These are phyloP conservation scores for Heterodera schachtii DNA, from an alignment of 1,140 invertebrate species.

Conservation along the genomic window DNA sequence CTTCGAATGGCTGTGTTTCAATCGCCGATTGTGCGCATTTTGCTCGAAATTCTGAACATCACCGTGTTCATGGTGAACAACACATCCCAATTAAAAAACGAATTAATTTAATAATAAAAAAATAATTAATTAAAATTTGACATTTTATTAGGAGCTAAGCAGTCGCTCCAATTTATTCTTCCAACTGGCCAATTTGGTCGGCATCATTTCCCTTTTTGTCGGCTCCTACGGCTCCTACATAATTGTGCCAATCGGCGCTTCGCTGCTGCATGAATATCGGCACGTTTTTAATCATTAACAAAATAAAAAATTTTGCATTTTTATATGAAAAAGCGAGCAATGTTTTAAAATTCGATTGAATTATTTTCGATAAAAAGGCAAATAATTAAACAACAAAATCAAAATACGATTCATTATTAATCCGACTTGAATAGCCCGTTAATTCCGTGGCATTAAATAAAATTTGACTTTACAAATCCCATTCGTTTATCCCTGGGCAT, in stretches of 20 bases:
- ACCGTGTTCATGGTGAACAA: conserved; percentile 36
- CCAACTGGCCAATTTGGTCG: conserved; percentile 55
- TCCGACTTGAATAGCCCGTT: no score
- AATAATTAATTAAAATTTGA: no score
- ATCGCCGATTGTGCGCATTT: conserved; percentile 43
- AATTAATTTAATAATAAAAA: not conserved
- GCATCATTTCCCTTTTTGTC: conserved; percentile 58
- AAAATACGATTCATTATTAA: no score
- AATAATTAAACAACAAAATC: no score
- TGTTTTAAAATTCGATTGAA: no score
- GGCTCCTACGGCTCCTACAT: conserved; percentile 62
- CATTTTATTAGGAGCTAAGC: conserved; percentile 36
- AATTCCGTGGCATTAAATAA: no score
- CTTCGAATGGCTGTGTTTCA: conserved; percentile 47
- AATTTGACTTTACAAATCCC: no score
- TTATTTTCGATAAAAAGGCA: no score
- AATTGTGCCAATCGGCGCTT: conserved; percentile 56
- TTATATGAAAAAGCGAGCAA: no score
- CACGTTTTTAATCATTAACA: not conserved
- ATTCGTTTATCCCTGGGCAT: no score
- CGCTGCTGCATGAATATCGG: not conserved
- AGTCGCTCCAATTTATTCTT: conserved; percentile 52
- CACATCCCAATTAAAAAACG: not conserved
- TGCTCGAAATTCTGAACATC: conserved; percentile 55
- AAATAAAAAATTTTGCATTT: no score